Evolutionary conservation across 2,888 invertebrate genomes (phyloP).

Genomic region (Aplocera efformata): DNA sequence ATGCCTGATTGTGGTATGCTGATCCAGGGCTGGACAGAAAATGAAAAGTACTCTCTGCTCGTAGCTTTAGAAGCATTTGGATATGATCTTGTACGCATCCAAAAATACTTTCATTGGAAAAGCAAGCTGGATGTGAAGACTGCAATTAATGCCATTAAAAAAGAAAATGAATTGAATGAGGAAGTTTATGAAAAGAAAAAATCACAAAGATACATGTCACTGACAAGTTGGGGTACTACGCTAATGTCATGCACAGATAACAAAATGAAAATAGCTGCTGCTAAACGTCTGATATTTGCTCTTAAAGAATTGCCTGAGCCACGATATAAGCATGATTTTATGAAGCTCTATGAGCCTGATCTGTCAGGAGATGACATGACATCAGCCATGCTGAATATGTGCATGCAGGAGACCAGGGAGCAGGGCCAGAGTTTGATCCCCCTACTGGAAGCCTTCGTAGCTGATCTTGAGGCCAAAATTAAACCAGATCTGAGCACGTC

Average conservation of each 20-base stretch:
- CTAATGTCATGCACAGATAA: slow-evolving; percentile 1
- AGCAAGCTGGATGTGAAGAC: slow-evolving; percentile 2
- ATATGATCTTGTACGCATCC: slow-evolving; percentile 1
- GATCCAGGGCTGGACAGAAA: slow-evolving; percentile 4
- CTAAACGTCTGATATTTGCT: slow-evolving; percentile 2
- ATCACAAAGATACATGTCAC: slow-evolving; percentile 3
- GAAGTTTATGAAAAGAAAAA: slow-evolving; percentile 1
- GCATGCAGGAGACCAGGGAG: background rate
- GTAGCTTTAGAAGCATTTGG: slow-evolving; percentile 10
- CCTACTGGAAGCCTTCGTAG: background rate
- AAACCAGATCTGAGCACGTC: background rate
- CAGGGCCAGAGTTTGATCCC: slow-evolving; percentile 2
- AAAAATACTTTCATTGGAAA: slow-evolving; percentile 6
- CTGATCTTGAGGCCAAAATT: background rate
- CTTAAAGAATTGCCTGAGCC: slow-evolving; percentile 5
- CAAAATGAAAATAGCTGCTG: slow-evolving; percentile 3
- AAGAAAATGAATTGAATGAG: slow-evolving; percentile 2
- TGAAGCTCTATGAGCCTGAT: background rate
- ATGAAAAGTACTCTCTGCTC: slow-evolving; percentile 12
- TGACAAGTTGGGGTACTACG: slow-evolving; percentile 9
- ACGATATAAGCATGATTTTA: background rate
- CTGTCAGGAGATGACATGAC: slow-evolving; percentile 1
- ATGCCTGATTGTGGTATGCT: slow-evolving; percentile 7
- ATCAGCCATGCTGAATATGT: background rate
- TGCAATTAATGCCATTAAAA: slow-evolving; percentile 2